Percentiles rank a stretch among this genome's conserved stretches.
These are phyloP conservation scores for Caenorhabditis panamensis DNA, from an alignment of 2,888 invertebrate species.

Conservation along the genomic window DNA sequence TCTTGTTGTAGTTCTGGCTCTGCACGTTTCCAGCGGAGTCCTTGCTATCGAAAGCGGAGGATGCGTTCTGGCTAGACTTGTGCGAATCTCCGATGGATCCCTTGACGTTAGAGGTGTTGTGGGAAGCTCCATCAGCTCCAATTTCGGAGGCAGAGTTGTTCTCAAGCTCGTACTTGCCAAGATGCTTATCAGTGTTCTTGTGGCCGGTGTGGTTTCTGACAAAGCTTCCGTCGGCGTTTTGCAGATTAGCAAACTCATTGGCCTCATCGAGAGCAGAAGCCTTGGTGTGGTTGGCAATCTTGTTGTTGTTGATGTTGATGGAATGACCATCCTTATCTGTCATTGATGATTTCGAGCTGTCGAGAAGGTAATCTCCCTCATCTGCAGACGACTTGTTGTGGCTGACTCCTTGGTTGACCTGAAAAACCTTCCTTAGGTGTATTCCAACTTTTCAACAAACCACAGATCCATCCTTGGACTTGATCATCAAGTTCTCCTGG, in stretches of 20 bases:
- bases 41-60: slow-evolving; percentile 4
- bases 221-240: slow-evolving; percentile 21
- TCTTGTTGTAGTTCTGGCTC: slow-evolving; percentile 19
- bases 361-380: slow-evolving; percentile 23
- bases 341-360: slow-evolving; percentile 3
- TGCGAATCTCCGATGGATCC: slow-evolving; percentile 48
- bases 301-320: slow-evolving; percentile 16
- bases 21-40: slow-evolving; percentile 30
- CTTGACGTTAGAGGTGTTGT: slow-evolving; percentile 24
- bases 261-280: slow-evolving; percentile 46
- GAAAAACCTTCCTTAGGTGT: background rate
- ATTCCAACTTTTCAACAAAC: background rate
- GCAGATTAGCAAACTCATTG: slow-evolving; percentile 14
- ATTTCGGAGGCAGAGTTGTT: slow-evolving; percentile 4
- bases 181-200: slow-evolving; percentile 45
- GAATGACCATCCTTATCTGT: slow-evolving; percentile 39
- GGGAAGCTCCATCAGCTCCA: slow-evolving; percentile 40
- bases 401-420: slow-evolving; percentile 37
- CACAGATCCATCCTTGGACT: slow-evolving; percentile 24
- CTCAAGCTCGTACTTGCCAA: slow-evolving; percentile 30
- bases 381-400: slow-evolving; percentile 48
- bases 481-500: slow-evolving; percentile 20
- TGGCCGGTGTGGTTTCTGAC: slow-evolving; percentile 36
- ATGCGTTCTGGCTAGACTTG: slow-evolving; percentile 8
- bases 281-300: slow-evolving; percentile 42